phyloP scores from a whole-genome alignment of 1,140 invertebrate genomes.

The Drosophila pachea region DNA sequence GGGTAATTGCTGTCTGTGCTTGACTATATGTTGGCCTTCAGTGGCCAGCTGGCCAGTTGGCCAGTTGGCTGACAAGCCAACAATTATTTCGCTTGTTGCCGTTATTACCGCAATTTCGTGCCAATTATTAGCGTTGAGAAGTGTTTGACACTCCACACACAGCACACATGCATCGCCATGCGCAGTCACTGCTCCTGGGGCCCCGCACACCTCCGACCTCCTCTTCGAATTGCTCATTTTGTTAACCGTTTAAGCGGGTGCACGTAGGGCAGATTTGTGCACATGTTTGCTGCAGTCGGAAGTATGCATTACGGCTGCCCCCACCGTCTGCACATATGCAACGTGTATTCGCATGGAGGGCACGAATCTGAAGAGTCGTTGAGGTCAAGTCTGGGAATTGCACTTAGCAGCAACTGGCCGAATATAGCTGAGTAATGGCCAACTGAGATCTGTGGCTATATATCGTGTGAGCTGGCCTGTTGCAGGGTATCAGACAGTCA shows the following conservation, averaged over 20 bases:
- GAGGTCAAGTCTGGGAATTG: no score
- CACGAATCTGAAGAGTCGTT: no score
- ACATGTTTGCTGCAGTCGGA: no score
- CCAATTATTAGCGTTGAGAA: constrained; percentile 61
- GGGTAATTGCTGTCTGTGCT: constrained; percentile 48
- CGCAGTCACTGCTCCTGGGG: neutral
- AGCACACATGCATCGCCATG: neutral
- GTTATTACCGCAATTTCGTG: constrained; percentile 66
- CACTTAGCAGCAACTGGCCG: no score
- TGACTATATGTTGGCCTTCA: constrained; percentile 1
- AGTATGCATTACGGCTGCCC: neutral
- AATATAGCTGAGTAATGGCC: no score
- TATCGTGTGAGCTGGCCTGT: neutral
- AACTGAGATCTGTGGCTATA: no score
- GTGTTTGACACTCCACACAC: constrained; percentile 24
- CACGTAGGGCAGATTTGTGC: neutral
- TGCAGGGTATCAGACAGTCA: neutral
- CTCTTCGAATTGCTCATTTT: constrained; percentile 17
- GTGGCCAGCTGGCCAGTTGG: constrained; percentile 32
- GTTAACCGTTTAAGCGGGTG: neutral
- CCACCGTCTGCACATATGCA: no score
- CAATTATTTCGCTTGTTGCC: constrained; percentile 61
- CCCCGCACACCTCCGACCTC: neutral
- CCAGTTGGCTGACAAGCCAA: constrained; percentile 31
- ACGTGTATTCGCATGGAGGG: no score